Base-by-base conservation (phyloP, 2,888 invertebrate species). In the Erebia epiphron region DNA sequence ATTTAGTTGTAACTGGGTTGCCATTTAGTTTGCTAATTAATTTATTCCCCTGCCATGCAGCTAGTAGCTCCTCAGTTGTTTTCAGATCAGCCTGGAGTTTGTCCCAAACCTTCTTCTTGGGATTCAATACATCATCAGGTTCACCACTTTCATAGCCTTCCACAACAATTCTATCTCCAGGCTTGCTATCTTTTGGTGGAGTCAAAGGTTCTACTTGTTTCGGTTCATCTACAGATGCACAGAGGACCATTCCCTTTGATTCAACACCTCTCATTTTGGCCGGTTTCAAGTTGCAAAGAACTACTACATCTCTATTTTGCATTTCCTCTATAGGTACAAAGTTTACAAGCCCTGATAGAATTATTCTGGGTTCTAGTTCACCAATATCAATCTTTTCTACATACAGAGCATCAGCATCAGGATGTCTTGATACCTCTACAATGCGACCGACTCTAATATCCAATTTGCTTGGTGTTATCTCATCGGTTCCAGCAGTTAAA, bases 61-160 rank as follows among this genome's bases (percentile, higher is more conserved):
- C 98, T 75, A 96, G 86, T 73, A 97, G 95, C 63, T 94, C 94
- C 2, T 93, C 89, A 88, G 95, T 96, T 1, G 96, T 96, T 84
- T 96, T 95, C 26, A 97, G 93, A 86, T 97, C 97, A 26, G 93
- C 94, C 87, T 98, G 97, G 56, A 98, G 87, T 87, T 98, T 98
- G 80, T 98, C 98, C 98, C 98, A 99, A n/a, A 98, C 94, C 94
- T 99, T 99, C 91, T 99, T 99, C 89, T 99, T 99, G 0, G 98
- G 98, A 88, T 99, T 98, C 1, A 99, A 91, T 74, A 97, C 96
- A 43, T 96, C 96, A 89, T 98, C 98, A 2, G 98, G 96, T 66
- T 94, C 93, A 21, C 97, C 97, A 69, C 86, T 87, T 87, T 96
- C 96, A 86, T 96, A 97, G 35, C 97, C 97, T 86, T 98, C 98